Evolutionary conservation across 2,113 vertebrate genomes (phyloP).

Genomic region (Pteropus alecto): DNA sequence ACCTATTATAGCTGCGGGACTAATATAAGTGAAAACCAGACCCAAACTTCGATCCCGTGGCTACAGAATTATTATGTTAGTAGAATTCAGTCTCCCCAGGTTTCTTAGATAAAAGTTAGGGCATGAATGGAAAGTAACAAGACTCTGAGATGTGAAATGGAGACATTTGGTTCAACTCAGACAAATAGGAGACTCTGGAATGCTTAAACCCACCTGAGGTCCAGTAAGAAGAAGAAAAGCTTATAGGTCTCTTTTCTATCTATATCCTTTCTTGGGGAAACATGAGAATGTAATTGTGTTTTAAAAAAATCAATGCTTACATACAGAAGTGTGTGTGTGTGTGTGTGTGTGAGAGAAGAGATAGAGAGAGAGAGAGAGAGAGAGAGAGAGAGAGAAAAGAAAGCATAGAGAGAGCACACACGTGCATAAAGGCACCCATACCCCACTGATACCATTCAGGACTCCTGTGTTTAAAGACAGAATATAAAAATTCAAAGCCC

Average conservation of each 20-base stretch:
- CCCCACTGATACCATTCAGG: neutral
- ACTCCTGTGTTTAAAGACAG: constrained; percentile 13
- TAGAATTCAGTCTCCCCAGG: neutral
- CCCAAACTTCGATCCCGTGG: neutral
- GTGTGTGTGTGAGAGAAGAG: neutral
- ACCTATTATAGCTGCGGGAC: neutral
- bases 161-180: constrained; percentile 2
- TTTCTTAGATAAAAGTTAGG: constrained; percentile 33
- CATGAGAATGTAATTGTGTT: neutral
- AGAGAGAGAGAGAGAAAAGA: neutral
- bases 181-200: constrained; percentile 26
- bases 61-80: neutral
- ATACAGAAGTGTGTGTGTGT: neutral
- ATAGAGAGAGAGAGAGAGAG: neutral
- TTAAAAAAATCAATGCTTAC: neutral
- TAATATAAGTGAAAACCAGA: neutral
- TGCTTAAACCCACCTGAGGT: neutral
- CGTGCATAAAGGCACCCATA: neutral
- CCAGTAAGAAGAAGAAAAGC: neutral
- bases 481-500: constrained; percentile 26
- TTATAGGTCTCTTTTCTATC: neutral
- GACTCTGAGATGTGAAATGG: neutral
- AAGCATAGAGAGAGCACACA: neutral
- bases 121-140: neutral
- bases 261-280: neutral